phyloP scores from a whole-genome alignment of 2,113 vertebrate genomes.

The Podiceps cristatus region DNA sequence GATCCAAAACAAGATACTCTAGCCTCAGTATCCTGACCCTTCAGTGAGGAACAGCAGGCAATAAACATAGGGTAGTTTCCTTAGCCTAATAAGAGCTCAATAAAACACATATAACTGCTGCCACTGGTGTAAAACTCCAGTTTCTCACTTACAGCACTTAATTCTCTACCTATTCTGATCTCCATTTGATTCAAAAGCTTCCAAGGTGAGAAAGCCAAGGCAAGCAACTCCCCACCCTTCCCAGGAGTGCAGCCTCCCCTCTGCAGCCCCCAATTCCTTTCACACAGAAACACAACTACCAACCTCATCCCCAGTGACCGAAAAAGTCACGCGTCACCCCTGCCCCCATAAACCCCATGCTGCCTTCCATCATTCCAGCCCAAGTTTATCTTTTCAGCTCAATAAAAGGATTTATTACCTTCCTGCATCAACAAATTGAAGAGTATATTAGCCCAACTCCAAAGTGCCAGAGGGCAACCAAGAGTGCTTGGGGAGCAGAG shows the following conservation, averaged over 20 bases:
- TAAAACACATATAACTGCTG: neutral
- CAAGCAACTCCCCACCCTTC: neutral
- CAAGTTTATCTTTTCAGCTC: neutral
- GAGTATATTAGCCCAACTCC: neutral
- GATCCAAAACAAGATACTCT: neutral
- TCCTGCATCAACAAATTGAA: neutral
- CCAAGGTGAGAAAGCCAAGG: neutral
- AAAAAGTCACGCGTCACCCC: neutral
- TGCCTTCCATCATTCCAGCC: neutral
- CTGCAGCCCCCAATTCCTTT: neutral
- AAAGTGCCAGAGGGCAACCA: neutral
- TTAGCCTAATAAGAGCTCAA: neutral
- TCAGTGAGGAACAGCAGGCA: neutral
- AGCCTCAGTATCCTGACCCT: neutral
- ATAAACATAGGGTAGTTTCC: neutral
- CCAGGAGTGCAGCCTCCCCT: fast-evolving
- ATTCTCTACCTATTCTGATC: neutral
- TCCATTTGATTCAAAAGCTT: neutral
- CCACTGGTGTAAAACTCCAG: neutral
- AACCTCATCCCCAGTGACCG: neutral
- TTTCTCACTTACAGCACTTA: neutral
- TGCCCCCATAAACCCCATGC: neutral
- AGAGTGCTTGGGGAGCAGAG: neutral
- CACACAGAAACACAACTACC: neutral
- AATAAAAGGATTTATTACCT: neutral